A percentile compares a stretch with the other conserved stretches of the same genome.
Conservation (phyloP, 53 echinoderm and acorn worm genomes). For the Echinarachnius parma region DNA sequence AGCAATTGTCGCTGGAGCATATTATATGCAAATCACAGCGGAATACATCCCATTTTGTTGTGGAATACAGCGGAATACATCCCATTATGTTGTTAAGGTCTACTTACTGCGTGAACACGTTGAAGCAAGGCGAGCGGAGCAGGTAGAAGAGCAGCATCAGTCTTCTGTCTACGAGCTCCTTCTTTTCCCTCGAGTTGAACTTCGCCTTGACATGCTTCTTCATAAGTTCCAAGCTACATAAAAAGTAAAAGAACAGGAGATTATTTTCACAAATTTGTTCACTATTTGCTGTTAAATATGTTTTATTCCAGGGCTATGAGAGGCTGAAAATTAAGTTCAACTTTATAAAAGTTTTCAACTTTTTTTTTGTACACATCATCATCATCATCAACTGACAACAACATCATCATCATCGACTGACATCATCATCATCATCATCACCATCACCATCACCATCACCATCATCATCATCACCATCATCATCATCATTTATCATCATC, state of each 20-base stretch:
- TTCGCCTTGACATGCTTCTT: conserved; percentile 18
- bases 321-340: too few relatives aligned
- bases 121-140: conserved; percentile 75
- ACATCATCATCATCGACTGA: background rate
- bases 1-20: too few relatives aligned
- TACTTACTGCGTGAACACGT: conserved; percentile 59
- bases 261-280: too few relatives aligned
- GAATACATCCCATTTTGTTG: too few relatives aligned
- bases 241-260: too few relatives aligned
- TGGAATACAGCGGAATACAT: too few relatives aligned
- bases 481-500: background rate
- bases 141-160: conserved; percentile 64
- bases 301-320: too few relatives aligned
- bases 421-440: background rate
- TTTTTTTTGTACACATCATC: too few relatives aligned
- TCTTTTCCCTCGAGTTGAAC: conserved; percentile 14
- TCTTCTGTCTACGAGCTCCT: conserved; percentile 31
- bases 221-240: conserved; percentile 25
- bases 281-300: too few relatives aligned
- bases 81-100: too few relatives aligned
- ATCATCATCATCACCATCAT: conserved; percentile 2
- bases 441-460: background rate
- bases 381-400: background rate
- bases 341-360: too few relatives aligned
- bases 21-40: too few relatives aligned